Evolutionary conservation across 2,797 vertebrate genomes (phyloP), one percentile per base, ranked within the genome.

Genomic region (Esox lucius): DNA sequence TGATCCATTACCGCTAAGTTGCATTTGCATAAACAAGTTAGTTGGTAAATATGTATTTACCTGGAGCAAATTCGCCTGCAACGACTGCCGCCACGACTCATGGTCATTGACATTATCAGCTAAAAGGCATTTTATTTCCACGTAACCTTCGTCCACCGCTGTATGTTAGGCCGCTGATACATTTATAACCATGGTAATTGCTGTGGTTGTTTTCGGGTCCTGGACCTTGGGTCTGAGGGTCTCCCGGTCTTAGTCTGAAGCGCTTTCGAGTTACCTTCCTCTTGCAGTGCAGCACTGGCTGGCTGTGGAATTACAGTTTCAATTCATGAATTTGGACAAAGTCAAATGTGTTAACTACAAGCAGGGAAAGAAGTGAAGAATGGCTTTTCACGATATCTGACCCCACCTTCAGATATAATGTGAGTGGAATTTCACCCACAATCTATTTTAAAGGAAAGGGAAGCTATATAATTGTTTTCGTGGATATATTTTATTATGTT

Each of bases 1-100:
- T 73, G 65, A 78, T 83, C 74, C 33, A 81, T 80, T 76, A 76
- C 64, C 31, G 39, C 68, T 70, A 26, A 72, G 22, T 59, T 61
- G 51, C 15, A 82, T 84, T 81, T 78, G 78, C 78, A 82, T 84
- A 81, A 81, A 78, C 62, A n/a, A 69, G 73, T 79, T 73, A 75
- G 74, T 75, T 53, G 70, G 74, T 73, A 77, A 80, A 80, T 75
- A 75, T 75, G 78, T 74, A 56, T 59, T 82, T 42, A 42, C 39
- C 39, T 9, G 5, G 1, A 42, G 39, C 39, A 42, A 42, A 42
- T 42, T 42, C 39, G 83, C 78, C 71, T 49, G 65, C 83, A 78
- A 85, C 65, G 80, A 85, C 85, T 77, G 67, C 53, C 46, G 17
- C 74, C 65, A 71, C 59, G 33, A 42, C 39, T 9, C 39, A 42